A percentile compares a stretch with the other conserved stretches of the same genome.
Evolutionary conservation across 2,113 vertebrate genomes (phyloP).

Genomic region (Mionectes macconnelli): DNA sequence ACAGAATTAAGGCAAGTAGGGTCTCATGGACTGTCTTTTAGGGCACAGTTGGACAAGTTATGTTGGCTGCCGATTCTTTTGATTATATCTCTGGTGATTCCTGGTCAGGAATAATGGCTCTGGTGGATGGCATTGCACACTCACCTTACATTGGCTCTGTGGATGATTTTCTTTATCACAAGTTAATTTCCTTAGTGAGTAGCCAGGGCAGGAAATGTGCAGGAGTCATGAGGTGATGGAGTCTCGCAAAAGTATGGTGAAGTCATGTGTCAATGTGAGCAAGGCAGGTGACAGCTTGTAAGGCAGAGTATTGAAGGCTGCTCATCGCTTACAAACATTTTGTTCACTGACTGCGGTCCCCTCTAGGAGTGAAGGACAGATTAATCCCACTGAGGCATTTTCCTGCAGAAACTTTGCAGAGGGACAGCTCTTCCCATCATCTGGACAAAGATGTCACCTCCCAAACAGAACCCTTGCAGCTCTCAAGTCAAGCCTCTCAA

Average conservation of each 20-base stretch:
- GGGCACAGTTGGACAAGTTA: not conserved
- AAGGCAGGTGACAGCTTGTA: not conserved
- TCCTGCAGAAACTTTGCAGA: not conserved
- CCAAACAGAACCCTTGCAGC: not conserved
- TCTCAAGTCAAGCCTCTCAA: not conserved
- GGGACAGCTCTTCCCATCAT: not conserved
- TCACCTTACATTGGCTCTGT: accelerated
- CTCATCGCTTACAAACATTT: not conserved
- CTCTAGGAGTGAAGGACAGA: not conserved
- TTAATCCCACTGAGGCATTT: not conserved
- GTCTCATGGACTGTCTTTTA: not conserved
- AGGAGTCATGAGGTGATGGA: not conserved
- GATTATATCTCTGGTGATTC: not conserved
- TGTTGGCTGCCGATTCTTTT: not conserved
- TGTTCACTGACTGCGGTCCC: not conserved
- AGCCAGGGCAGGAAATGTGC: not conserved
- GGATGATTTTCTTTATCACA: not conserved
- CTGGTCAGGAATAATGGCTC: not conserved
- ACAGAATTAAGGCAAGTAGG: not conserved
- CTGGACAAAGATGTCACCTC: not conserved
- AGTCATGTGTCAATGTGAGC: not conserved
- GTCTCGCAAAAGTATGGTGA: not conserved
- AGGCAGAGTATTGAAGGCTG: not conserved
- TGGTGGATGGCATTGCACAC: not conserved
- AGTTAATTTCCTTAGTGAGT: not conserved